A percentile compares a stretch with the other conserved stretches of the same genome.
phyloP scores from a whole-genome alignment of 2,113 vertebrate genomes.

The Vulpes vulpes region DNA sequence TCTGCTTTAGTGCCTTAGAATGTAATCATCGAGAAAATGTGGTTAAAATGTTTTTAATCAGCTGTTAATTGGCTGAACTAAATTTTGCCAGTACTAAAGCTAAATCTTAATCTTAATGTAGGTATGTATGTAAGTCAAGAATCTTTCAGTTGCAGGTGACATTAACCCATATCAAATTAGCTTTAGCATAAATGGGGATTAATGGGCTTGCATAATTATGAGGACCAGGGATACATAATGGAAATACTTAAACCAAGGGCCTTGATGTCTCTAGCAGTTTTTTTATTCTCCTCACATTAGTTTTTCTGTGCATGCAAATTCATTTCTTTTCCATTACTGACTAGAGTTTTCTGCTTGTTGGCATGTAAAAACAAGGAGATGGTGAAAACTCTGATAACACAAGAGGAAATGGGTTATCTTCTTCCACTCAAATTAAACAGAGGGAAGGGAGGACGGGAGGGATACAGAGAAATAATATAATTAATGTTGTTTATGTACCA shows the following conservation, averaged over 20 bases:
- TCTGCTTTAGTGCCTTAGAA: not conserved
- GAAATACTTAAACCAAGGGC: not conserved
- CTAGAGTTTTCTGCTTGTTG: not conserved
- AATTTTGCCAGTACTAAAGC: not conserved
- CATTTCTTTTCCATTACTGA: not conserved
- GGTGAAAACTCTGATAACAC: not conserved
- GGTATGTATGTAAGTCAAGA: not conserved
- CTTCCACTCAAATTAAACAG: not conserved
- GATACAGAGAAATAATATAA: not conserved
- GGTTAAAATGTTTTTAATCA: not conserved
- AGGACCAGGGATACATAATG: not conserved
- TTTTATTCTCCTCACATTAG: not conserved
- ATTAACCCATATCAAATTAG: not conserved
- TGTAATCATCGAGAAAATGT: not conserved
- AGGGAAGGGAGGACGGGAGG: rapidly evolving
- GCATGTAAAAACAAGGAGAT: not conserved
- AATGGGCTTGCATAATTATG: not conserved
- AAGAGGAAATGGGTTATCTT: not conserved
- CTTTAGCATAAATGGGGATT: not conserved
- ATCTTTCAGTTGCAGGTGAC: not conserved
- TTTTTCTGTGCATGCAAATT: not conserved
- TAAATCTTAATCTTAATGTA: not conserved
- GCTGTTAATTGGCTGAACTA: not conserved
- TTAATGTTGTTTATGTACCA: not conserved
- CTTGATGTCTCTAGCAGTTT: not conserved